These are phyloP conservation scores for Urocolius indicus DNA, from an alignment of 2,113 vertebrate genomes.

Conservation along the genomic window DNA sequence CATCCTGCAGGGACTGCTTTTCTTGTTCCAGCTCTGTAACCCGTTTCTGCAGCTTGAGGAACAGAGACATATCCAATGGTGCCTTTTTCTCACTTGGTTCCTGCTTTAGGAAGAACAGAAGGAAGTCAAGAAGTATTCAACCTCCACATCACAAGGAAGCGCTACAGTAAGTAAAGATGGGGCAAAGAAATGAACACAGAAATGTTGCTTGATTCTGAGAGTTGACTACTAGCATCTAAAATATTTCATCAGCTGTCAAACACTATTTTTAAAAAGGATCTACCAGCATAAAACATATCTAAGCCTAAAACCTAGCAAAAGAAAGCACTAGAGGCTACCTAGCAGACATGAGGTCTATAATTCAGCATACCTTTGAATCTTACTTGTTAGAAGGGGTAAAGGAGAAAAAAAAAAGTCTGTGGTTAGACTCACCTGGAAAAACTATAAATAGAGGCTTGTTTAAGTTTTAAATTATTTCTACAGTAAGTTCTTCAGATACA, in stretches of 20 bases:
- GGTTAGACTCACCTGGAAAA: conserved; percentile 61
- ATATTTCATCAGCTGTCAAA: conserved; percentile 14
- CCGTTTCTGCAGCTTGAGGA: conserved; percentile 97
- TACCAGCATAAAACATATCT: conserved; percentile 2
- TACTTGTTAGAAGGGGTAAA: conserved; percentile 45
- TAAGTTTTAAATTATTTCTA: neutral
- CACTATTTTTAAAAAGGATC: neutral
- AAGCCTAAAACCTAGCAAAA: conserved; percentile 41
- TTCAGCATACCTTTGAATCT: conserved; percentile 56
- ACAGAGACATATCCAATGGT: conserved; percentile 91
- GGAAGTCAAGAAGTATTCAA: neutral
- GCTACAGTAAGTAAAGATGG: conserved; percentile 14
- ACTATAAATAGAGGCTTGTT: neutral
- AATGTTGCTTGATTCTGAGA: conserved; percentile 12
- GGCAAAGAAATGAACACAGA: neutral
- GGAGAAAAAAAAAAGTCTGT: conserved; percentile 39
- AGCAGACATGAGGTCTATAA: conserved; percentile 3
- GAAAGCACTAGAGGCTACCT: conserved; percentile 45
- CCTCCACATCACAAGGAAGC: neutral
- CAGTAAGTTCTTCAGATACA: neutral
- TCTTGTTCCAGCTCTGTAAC: conserved; percentile 95
- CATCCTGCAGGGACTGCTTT: conserved; percentile 93
- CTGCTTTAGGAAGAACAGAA: conserved; percentile 70
- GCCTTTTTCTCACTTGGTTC: conserved; percentile 88
- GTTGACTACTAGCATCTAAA: neutral